Evolutionary conservation across 2,888 invertebrate species (phyloP), one percentile per base, ranked within the genome.

Genomic region (Clusia tigrina): DNA sequence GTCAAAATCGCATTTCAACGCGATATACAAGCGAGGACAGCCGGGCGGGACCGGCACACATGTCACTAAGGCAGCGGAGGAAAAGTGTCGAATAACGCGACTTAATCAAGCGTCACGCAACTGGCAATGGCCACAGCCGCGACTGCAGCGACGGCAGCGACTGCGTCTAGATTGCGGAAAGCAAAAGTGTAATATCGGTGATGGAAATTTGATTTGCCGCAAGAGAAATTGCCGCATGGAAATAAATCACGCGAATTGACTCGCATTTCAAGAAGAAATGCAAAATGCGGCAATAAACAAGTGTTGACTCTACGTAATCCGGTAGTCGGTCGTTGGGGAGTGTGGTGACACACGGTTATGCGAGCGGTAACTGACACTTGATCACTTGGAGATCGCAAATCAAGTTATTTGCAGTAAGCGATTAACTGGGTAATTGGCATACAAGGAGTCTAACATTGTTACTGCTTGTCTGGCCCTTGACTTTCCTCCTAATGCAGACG

Each of bases 161-260:
- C n/a, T 42, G 3, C 15, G n/a, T 42, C n/a, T 42, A 15, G 42
- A 10, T 15, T 17, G 42, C 42, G 42, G 15, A n/a, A 42, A 42
- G 42, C 5, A 32, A 32, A 32, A 32, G 32, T 32, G 32, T 32
- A 32, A 32, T 12, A 32, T 32, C 15, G 48, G 20, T 15, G 5
- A 3, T 20, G 22, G 32, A 42, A 15, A 42, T 42, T 10, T 10
- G 42, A 5, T 42, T 48, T 48, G 48, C 48, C 15, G 9, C n/a
- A 42, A 9, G 42, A 6, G 20, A 20, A 20, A 42, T 3, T 42
- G n/a, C 20, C 1, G n/a, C 32, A 54, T 54, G 15, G 22, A 32
- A 38, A 38, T 38, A 38, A 55, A 38, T 37, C 38, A 37, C 55
- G 38, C 38, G 20, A 55, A 22, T 1, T 55, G 38, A 22, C 38